Evolutionary conservation across 2,888 invertebrate genomes (phyloP).

Genomic region (Oligia latruncula): DNA sequence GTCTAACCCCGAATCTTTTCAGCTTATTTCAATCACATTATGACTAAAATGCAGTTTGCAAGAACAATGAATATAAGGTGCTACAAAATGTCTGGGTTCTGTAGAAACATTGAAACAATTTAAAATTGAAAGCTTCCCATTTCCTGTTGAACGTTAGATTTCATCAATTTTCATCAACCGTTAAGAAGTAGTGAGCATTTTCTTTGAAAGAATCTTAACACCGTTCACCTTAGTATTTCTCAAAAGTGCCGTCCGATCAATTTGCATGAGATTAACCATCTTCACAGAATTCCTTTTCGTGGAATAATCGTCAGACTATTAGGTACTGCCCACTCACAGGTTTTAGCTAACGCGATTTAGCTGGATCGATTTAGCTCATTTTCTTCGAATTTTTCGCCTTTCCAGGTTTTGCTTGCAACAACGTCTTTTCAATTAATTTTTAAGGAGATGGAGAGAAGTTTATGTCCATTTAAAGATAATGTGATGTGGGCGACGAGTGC

Average conservation of each 20-base stretch:
- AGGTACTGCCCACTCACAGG: slow-evolving; percentile 10
- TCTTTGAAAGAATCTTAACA: slow-evolving; percentile 40
- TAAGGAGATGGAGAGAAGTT: not conserved
- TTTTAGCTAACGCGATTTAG: slow-evolving; percentile 20
- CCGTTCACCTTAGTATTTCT: slow-evolving; percentile 38
- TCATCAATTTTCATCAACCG: slow-evolving; percentile 5
- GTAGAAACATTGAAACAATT: not conserved
- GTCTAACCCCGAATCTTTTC: not conserved
- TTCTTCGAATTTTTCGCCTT: slow-evolving; percentile 35
- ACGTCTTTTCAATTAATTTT: slow-evolving; percentile 13
- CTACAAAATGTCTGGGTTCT: not conserved
- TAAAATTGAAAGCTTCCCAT: not conserved
- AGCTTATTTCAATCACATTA: not conserved
- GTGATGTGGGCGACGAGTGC: too few relatives aligned
- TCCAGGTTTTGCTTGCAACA: not conserved
- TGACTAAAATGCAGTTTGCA: not conserved
- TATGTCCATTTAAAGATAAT: not conserved
- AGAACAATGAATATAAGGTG: not conserved
- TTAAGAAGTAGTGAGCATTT: slow-evolving; percentile 19
- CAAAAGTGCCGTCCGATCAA: slow-evolving; percentile 36
- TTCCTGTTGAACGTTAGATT: slow-evolving; percentile 13
- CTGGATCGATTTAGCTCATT: not conserved
- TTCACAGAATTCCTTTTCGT: slow-evolving; percentile 44
- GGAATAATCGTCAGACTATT: slow-evolving; percentile 42
- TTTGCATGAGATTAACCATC: slow-evolving; percentile 47